Base-by-base conservation (phyloP, 2,797 vertebrate genomes). In the Adrianichthys oophorus region DNA sequence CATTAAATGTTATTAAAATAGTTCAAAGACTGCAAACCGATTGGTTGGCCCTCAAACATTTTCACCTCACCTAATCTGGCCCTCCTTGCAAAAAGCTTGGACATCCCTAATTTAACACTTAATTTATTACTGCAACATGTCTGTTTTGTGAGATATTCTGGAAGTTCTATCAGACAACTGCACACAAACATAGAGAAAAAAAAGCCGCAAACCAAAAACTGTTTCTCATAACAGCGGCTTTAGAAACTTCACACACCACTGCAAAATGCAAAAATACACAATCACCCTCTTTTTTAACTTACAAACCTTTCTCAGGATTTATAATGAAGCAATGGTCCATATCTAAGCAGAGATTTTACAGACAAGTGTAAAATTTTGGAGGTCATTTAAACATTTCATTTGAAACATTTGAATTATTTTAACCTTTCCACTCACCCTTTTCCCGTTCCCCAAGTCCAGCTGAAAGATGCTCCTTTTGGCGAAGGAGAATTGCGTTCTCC, bases 231-330 rank as follows among this genome's bases (percentile, higher is more conserved):
- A 64, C 56, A 32, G 44, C 45, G 76, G 64, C 47, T 52, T 72
- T 69, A 68, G 47, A 62, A 87, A 54, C 41, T 47, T 72, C 61
- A 83, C 72, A 79, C 76, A 73, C 43, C 85, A 87, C 88, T 69
- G 85, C 86, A 90, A 84, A 80, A 42, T 62, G 56, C 59, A 55
- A 56, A 48, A 59, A 62, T 26, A 40, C 76, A 80, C 76, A 73
- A 63, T 29, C 46, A 77, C 61, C 78, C 70, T 23, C 51, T 80
- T 83, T 64, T 63, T 82, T 82, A 76, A 78, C 85, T 70, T 62
- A 93, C 92, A 89, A 92, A 93, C 91, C 91, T 92, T 83, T 52
- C 19, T 79, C 86, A 69, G 84, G 83, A 76, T 82, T 88, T 85
- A 80, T 82, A 67, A 61, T 84, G 81, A 80, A 80, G 74, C 86